Evolutionary conservation across 1,140 invertebrate genomes (phyloP).

Genomic region (Caerostris extrusa): DNA sequence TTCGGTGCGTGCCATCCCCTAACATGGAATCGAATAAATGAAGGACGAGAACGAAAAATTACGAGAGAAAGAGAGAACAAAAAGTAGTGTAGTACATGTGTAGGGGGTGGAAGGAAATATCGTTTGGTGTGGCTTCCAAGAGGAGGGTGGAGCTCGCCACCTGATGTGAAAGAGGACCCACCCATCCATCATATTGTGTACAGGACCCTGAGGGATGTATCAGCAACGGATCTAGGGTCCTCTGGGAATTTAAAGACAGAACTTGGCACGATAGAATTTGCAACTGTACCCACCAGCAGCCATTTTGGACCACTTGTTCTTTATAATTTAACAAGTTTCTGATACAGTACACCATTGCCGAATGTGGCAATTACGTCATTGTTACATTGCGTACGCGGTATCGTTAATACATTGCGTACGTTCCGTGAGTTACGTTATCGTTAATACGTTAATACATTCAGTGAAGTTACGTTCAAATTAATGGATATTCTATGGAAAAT

Average conservation of each 20-base stretch:
- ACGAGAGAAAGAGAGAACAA: slow-evolving; percentile 21
- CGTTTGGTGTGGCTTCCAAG: slow-evolving; percentile 20
- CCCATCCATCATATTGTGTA: slow-evolving; percentile 68
- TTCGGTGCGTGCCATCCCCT: slow-evolving; percentile 10
- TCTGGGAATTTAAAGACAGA: slow-evolving; percentile 6
- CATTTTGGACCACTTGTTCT: slow-evolving; percentile 8
- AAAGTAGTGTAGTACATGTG: neutral
- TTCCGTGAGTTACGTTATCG: too few species aligned
- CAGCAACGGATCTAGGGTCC: slow-evolving; percentile 22
- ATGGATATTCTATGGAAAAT: too few species aligned
- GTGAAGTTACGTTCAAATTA: too few species aligned
- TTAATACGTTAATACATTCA: too few species aligned
- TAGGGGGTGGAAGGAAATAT: slow-evolving; percentile 32
- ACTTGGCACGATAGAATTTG: neutral
- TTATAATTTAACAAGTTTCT: too few species aligned
- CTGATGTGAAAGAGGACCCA: slow-evolving; percentile 71
- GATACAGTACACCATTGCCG: too few species aligned
- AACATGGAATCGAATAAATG: slow-evolving; percentile 27
- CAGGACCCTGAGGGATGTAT: slow-evolving; percentile 57
- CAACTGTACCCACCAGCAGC: neutral
- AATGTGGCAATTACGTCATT: too few species aligned
- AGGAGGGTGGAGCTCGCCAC: slow-evolving; percentile 37
- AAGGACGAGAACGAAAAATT: slow-evolving; percentile 34
- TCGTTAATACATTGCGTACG: too few species aligned
- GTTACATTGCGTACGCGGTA: too few species aligned